Evolutionary conservation across 2,888 invertebrate genomes (phyloP).

Genomic region (Dascillus cervinus): DNA sequence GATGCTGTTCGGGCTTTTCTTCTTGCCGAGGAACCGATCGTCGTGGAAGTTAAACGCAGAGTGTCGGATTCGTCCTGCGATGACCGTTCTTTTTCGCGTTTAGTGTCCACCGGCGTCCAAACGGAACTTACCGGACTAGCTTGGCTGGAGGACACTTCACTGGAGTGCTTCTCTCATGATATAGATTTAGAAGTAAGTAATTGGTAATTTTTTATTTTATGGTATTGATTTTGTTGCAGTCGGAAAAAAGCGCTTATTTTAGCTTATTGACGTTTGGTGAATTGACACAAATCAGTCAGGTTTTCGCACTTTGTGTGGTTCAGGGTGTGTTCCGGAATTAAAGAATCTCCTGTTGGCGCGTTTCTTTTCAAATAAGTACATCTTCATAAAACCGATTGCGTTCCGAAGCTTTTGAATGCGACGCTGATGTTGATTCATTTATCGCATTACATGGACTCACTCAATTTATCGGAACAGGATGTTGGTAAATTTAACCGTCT

Average conservation of each 20-base stretch:
- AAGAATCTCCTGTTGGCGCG: too few species aligned
- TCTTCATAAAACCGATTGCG: constrained; percentile 18
- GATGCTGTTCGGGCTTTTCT: constrained; percentile 54
- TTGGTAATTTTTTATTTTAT: too few species aligned
- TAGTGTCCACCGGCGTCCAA: constrained; percentile 46
- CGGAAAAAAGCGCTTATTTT: too few species aligned
- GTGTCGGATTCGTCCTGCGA: constrained; percentile 18
- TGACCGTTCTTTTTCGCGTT: constrained; percentile 21
- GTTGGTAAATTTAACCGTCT: too few species aligned
- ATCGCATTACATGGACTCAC: too few species aligned
- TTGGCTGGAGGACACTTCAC: constrained; percentile 42
- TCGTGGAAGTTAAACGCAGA: constrained; percentile 51
- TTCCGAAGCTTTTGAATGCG: constrained; percentile 9
- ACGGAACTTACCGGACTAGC: constrained; percentile 45
- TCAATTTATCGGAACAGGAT: too few species aligned
- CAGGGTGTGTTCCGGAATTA: too few species aligned
- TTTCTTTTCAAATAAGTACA: too few species aligned
- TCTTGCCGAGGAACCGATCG: constrained; percentile 51
- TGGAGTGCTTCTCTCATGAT: constrained; percentile 49
- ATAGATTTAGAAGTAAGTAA: constrained; percentile 55
- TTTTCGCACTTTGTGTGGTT: too few species aligned
- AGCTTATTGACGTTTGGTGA: too few species aligned
- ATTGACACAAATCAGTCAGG: too few species aligned
- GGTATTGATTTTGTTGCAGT: too few species aligned
- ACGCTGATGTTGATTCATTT: constrained; percentile 15